These are phyloP conservation scores for Hemibagrus wyckioides DNA, from an alignment of 2,113 vertebrate genomes.

Conservation along the genomic window DNA sequence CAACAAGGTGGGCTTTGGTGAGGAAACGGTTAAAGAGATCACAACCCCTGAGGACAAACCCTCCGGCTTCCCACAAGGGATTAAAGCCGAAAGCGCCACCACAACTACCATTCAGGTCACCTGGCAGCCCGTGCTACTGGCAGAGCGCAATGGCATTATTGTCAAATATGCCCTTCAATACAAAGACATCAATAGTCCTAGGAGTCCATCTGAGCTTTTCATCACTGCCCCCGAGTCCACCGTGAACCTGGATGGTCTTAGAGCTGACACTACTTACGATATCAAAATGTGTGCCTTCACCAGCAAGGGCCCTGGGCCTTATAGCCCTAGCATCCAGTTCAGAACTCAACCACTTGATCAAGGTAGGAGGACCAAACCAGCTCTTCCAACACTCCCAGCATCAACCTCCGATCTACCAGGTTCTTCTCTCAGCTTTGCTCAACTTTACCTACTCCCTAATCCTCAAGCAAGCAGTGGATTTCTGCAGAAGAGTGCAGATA, in stretches of 20 bases:
- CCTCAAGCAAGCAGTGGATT: slow-evolving; percentile 44
- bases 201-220: slow-evolving; percentile 89
- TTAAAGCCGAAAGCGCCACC: slow-evolving; percentile 86
- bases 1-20: slow-evolving; percentile 98
- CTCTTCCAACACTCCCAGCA: slow-evolving; percentile 62
- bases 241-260: slow-evolving; percentile 89
- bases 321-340: slow-evolving; percentile 99
- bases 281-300: slow-evolving; percentile 99
- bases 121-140: slow-evolving; percentile 88
- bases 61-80: slow-evolving; percentile 92
- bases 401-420: slow-evolving; percentile 48
- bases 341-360: slow-evolving; percentile 99
- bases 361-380: slow-evolving; percentile 87
- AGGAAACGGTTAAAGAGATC: slow-evolving; percentile 96
- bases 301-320: slow-evolving; percentile 97
- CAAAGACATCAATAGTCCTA: slow-evolving; percentile 96
- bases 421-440: slow-evolving; percentile 51
- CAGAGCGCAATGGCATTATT: slow-evolving; percentile 91
- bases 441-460: slow-evolving; percentile 41
- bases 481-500: slow-evolving; percentile 31
- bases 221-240: slow-evolving; percentile 90
- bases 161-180: slow-evolving; percentile 93
- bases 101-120: slow-evolving; percentile 90
- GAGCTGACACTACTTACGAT: slow-evolving; percentile 98
- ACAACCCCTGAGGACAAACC: slow-evolving; percentile 90